Base-by-base conservation (phyloP, 2,888 invertebrate genomes). In the Deilephila elpenor region DNA sequence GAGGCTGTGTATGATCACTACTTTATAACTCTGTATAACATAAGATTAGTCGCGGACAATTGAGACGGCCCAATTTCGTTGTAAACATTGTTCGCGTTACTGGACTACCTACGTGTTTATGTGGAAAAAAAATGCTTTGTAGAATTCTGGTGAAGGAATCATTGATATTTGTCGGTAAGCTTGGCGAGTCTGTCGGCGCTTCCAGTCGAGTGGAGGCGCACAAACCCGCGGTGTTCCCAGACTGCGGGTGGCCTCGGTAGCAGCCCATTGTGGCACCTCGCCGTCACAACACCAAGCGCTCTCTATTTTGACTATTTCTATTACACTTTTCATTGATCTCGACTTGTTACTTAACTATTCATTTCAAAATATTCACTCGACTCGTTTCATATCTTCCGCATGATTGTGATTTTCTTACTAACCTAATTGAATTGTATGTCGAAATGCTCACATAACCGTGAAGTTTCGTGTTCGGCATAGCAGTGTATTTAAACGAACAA, bases 171-270 rank as follows among this genome's bases (percentile, higher is more conserved):
- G 88, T 86, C 80, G 84, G 88, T 87, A 86, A 82, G 83, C 77
- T 77, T 75, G 78, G 78, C 29, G 25, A 53, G 34, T 78, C 78
- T 81, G 80, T 78, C 80, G 83, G 80, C 75, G 79, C 83, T 91
- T 91, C 88, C 92, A 90, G 85, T 89, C 86, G 91, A 93, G 89
- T 90, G 88, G 82, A 74, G 82, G 74, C 78, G 71, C 79, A 87
- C 84, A 88, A 89, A 86, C 84, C 83, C 75, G 73, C 77, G 81
- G 78, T 78, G 82, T 79, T 84, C 84, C 78, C 83, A 83, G 82
- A 75, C 91, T 85, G 89, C 92, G 93, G 93, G 93, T 93, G 94
- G 92, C 90, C 93, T 86, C 72, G 71, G 70, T 20, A 74, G 71
- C 77, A 71, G 71, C 64, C 83, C 78, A 86, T 88, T 88, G 88